These are phyloP conservation scores for Heliconius charithonia DNA, from an alignment of 2,888 invertebrate genomes.

Conservation along the genomic window DNA sequence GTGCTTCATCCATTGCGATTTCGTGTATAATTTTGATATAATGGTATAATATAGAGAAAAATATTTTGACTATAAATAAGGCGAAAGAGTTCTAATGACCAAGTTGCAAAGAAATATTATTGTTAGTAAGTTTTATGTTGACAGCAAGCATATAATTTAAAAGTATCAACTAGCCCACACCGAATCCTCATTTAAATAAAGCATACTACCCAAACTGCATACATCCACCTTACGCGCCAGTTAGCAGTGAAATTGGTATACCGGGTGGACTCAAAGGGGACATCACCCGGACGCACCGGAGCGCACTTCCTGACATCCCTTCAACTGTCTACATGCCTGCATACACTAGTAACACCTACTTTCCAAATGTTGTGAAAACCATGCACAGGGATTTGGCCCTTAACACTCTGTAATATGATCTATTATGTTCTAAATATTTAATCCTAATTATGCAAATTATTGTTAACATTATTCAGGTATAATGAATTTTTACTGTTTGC, in stretches of 20 bases:
- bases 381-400: slow-evolving; percentile 19
- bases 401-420: slow-evolving; percentile 11
- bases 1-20: no score
- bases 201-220: slow-evolving; percentile 39
- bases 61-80: no score
- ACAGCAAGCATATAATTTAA: neutral
- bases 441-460: slow-evolving; percentile 34
- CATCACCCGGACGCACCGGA: slow-evolving; percentile 73
- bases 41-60: no score
- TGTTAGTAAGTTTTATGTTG: no score
- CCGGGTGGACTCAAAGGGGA: slow-evolving; percentile 72
- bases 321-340: slow-evolving; percentile 55
- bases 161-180: neutral
- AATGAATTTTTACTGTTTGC: slow-evolving; percentile 34
- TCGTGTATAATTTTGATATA: no score
- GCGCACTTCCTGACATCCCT: slow-evolving; percentile 73
- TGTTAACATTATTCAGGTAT: slow-evolving; percentile 21
- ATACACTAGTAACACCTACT: slow-evolving; percentile 34
- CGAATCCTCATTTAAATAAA: slow-evolving; percentile 36
- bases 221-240: slow-evolving; percentile 67
- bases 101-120: no score
- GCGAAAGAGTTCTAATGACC: neutral
- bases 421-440: slow-evolving; percentile 10
- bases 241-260: slow-evolving; percentile 74
- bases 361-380: slow-evolving; percentile 26